A percentile compares a stretch with the other conserved stretches of the same genome.
Conservation (phyloP, 1,140 invertebrate genomes). For the Drosophila tristis region DNA sequence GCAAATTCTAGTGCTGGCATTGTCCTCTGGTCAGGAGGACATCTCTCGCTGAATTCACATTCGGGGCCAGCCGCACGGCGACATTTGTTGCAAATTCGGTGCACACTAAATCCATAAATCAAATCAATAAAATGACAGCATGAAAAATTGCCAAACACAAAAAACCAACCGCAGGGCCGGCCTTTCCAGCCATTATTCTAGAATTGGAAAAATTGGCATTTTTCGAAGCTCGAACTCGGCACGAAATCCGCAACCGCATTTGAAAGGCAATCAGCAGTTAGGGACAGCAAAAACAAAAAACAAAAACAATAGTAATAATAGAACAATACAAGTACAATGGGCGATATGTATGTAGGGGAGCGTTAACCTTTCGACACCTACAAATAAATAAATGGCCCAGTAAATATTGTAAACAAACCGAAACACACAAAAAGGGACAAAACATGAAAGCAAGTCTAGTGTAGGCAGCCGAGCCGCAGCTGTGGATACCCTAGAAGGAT, state of each 20-base stretch:
- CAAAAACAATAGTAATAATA: conserved; percentile 49
- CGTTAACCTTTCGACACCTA: conserved; percentile 71
- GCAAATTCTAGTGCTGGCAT: conserved; percentile 23
- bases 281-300: conserved; percentile 24
- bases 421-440: neutral
- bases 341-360: conserved; percentile 33
- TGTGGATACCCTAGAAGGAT: no score
- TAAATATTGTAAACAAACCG: conserved; percentile 63
- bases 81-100: conserved; percentile 62
- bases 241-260: conserved; percentile 56
- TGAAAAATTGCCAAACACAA: conserved; percentile 73
- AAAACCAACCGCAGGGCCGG: conserved; percentile 58
- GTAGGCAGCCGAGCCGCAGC: no score
- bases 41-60: conserved; percentile 5
- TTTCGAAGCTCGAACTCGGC: conserved; percentile 9
- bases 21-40: conserved; percentile 3
- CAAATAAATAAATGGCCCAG: conserved; percentile 72
- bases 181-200: conserved; percentile 43
- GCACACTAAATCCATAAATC: conserved; percentile 68
- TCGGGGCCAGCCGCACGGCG: conserved; percentile 40
- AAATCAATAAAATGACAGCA: conserved; percentile 77
- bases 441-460: conserved; percentile 7
- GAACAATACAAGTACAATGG: conserved; percentile 7
- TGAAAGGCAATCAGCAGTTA: conserved; percentile 66
- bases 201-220: conserved; percentile 32